phyloP scores from a whole-genome alignment of 1,140 invertebrate genomes.

The Popillia japonica region DNA sequence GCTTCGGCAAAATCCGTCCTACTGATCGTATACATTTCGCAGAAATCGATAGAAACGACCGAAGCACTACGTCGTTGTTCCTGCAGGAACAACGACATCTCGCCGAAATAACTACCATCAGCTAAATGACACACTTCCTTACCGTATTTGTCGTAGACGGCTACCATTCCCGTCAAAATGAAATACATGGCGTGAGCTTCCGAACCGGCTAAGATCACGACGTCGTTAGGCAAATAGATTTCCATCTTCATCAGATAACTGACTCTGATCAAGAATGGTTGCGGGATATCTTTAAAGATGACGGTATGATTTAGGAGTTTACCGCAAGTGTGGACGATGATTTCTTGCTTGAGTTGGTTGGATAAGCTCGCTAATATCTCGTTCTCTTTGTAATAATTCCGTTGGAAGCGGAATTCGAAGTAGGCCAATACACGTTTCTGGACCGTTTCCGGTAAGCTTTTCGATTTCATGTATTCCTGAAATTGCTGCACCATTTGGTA shows the following conservation, averaged over 20 bases:
- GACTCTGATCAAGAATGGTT: constrained; percentile 47
- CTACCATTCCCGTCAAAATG: constrained; percentile 65
- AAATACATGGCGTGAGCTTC: constrained; percentile 69
- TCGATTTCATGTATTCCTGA: constrained; percentile 46
- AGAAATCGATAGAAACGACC: constrained; percentile 65
- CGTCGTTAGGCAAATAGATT: constrained; percentile 52
- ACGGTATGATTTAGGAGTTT: constrained; percentile 48
- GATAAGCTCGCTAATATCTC: constrained; percentile 45
- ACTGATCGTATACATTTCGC: constrained; percentile 63
- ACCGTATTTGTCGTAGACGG: constrained; percentile 65
- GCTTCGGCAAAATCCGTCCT: constrained; percentile 59
- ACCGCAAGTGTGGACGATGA: constrained; percentile 46
- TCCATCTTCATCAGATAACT: constrained; percentile 48
- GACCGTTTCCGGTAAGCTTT: constrained; percentile 46
- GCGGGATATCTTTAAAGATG: constrained; percentile 43
- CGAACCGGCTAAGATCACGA: constrained; percentile 64
- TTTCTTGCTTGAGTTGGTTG: constrained; percentile 44
- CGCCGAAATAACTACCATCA: constrained; percentile 53
- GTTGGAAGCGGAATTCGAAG: constrained; percentile 50
- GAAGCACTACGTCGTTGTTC: constrained; percentile 62
- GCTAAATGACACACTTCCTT: constrained; percentile 62
- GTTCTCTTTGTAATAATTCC: constrained; percentile 48
- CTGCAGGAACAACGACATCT: constrained; percentile 61
- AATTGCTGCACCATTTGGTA: constrained; percentile 47
- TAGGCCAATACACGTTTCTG: constrained; percentile 46